phyloP scores from a whole-genome alignment of 2,888 invertebrate species.

The Dusona sp. region DNA sequence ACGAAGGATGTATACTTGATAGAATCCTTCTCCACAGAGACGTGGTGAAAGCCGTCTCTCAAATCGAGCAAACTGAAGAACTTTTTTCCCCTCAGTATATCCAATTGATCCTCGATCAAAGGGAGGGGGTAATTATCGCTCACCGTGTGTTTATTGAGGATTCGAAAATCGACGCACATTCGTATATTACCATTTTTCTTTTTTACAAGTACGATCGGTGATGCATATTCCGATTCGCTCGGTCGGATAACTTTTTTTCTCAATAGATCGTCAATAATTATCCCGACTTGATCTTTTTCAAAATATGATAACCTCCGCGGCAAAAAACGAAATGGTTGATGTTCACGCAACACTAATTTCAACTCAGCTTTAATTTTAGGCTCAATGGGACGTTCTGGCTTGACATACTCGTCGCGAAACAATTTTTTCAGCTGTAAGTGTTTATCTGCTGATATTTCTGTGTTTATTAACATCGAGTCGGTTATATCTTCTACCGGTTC shows the following conservation, averaged over 20 bases:
- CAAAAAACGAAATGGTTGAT: constrained; percentile 52
- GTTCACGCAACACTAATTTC: constrained; percentile 43
- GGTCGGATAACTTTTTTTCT: constrained; percentile 66
- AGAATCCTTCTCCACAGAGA: constrained; percentile 62
- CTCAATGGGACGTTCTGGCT: constrained; percentile 48
- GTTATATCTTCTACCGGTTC: constrained; percentile 8
- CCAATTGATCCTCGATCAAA: constrained; percentile 70
- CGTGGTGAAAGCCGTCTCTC: too few relatives aligned
- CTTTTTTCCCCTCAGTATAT: constrained; percentile 58
- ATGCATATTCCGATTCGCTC: constrained; percentile 66
- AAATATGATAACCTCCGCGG: constrained; percentile 49
- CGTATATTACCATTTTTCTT: constrained; percentile 64
- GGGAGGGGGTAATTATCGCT: constrained; percentile 68
- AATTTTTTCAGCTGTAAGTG: constrained; percentile 37
- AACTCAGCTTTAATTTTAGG: constrained; percentile 55
- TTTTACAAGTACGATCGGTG: too few relatives aligned
- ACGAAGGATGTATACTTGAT: constrained; percentile 68
- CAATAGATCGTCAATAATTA: constrained; percentile 68
- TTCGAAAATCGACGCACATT: constrained; percentile 68
- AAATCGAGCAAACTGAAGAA: constrained; percentile 71
- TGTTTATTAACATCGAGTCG: constrained; percentile 42
- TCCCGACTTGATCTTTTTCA: constrained; percentile 58
- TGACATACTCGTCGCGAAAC: constrained; percentile 42
- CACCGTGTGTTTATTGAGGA: constrained; percentile 61
- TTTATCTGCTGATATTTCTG: background rate